phyloP scores from a whole-genome alignment of 2,888 invertebrate genomes.

The Toxonevra muliebris region DNA sequence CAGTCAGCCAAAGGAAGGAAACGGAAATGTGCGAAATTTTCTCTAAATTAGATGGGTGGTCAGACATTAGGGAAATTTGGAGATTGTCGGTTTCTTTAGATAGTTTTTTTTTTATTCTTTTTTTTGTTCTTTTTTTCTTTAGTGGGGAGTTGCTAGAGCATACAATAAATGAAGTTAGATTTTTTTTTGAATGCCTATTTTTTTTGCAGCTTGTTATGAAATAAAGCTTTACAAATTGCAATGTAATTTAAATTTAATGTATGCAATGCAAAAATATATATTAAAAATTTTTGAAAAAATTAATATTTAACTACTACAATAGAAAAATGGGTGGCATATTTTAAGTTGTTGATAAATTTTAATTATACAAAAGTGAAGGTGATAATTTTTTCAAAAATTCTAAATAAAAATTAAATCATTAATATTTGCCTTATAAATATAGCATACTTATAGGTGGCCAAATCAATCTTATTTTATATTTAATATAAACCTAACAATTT shows the following conservation, averaged over 20 bases:
- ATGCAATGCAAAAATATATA: not conserved
- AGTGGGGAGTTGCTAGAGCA: too few species aligned
- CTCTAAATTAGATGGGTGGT: slow-evolving; percentile 42
- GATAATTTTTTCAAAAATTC: too few species aligned
- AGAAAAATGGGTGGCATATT: too few species aligned
- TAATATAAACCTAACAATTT: too few species aligned
- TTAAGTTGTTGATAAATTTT: too few species aligned
- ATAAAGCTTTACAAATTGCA: slow-evolving; percentile 11
- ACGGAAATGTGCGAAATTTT: slow-evolving; percentile 44
- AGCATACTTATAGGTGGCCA: too few species aligned
- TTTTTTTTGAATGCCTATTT: not conserved
- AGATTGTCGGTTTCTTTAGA: slow-evolving; percentile 4
- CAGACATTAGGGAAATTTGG: slow-evolving; percentile 35
- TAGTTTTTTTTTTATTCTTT: not conserved
- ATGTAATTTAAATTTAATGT: slow-evolving; percentile 21
- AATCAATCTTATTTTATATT: too few species aligned
- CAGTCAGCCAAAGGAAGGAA: slow-evolving; percentile 28
- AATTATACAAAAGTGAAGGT: too few species aligned
- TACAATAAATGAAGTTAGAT: not conserved
- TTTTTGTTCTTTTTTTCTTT: slow-evolving; percentile 8
- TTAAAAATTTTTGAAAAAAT: too few species aligned
- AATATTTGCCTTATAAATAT: too few species aligned
- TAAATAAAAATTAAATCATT: too few species aligned
- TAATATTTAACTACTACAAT: too few species aligned
- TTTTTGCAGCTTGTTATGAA: not conserved